These are phyloP conservation scores for Drosophila hawaiiensis DNA, from an alignment of 2,888 invertebrate species.

Conservation along the genomic window DNA sequence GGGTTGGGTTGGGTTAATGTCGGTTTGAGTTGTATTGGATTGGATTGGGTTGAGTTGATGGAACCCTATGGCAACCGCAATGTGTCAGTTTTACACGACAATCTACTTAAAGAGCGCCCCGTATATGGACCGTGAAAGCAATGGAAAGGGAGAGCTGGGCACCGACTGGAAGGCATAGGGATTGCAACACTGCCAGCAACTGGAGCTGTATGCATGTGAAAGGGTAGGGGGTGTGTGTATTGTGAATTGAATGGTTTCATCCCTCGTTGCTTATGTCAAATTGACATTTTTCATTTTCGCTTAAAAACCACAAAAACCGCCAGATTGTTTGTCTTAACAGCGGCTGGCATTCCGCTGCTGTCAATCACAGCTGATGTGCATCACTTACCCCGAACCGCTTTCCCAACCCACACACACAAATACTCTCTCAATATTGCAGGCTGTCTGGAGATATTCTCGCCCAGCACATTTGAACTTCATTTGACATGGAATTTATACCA, in stretches of 20 bases:
- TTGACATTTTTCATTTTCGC: constrained; percentile 77
- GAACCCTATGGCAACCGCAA: constrained; percentile 44
- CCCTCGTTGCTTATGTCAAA: constrained; percentile 60
- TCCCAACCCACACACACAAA: background rate
- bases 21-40: background rate
- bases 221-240: background rate
- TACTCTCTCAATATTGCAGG: background rate
- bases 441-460: constrained; percentile 17
- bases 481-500: constrained; percentile 61
- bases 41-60: constrained; percentile 5
- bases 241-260: constrained; percentile 36
- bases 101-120: constrained; percentile 66
- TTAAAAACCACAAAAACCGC: constrained; percentile 68
- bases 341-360: constrained; percentile 62
- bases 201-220: background rate
- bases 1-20: background rate
- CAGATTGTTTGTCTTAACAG: constrained; percentile 77
- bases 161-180: constrained; percentile 1
- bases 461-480: constrained; percentile 60
- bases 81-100: constrained; percentile 70
- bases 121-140: constrained; percentile 35
- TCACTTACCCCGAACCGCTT: constrained; percentile 27
- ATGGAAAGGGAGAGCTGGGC: background rate
- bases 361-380: constrained; percentile 62
- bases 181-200: constrained; percentile 1